phyloP scores from a whole-genome alignment of 2,797 vertebrate genomes.

The Spinus olivaceus region DNA sequence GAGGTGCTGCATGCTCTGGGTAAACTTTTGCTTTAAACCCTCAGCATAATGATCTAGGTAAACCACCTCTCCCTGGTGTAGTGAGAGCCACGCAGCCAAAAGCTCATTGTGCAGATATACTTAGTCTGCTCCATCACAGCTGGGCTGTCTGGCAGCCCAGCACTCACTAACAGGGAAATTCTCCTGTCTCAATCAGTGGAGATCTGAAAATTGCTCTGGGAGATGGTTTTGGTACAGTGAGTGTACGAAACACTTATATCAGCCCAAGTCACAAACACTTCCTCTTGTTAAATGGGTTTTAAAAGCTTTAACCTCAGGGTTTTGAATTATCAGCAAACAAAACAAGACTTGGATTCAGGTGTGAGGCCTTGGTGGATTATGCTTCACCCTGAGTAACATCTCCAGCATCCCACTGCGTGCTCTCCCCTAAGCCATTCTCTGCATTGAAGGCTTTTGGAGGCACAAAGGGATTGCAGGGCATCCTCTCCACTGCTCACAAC shows the following conservation, averaged over 20 bases:
- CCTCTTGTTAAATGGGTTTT: not conserved
- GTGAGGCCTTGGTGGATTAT: not conserved
- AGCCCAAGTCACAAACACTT: not conserved
- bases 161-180: not conserved
- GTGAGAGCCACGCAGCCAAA: not conserved
- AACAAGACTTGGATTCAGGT: not conserved
- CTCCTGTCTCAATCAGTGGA: not conserved
- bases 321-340: not conserved
- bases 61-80: not conserved
- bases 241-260: not conserved
- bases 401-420: not conserved
- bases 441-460: not conserved
- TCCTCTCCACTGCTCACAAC: not conserved
- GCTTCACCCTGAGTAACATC: not conserved
- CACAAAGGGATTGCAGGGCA: fast-evolving
- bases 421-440: not conserved
- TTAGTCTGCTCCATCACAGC: not conserved
- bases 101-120: not conserved
- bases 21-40: not conserved
- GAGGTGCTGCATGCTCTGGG: not conserved
- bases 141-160: not conserved
- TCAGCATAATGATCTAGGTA: not conserved
- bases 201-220: not conserved
- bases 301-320: not conserved
- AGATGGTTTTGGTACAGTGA: not conserved